phyloP scores from a whole-genome alignment of 2,888 invertebrate genomes.

The Phyto melanocephala region DNA sequence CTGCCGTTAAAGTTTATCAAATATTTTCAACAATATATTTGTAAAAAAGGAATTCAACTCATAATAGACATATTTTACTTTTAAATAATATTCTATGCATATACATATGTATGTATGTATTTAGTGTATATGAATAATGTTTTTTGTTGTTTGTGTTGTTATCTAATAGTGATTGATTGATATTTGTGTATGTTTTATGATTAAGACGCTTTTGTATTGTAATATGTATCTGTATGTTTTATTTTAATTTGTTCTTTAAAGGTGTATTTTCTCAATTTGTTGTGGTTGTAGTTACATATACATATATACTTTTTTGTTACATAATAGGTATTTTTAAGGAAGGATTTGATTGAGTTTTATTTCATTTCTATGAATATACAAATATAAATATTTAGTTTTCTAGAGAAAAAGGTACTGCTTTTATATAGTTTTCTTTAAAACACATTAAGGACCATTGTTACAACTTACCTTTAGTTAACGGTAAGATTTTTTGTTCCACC shows the following conservation, averaged over 20 bases:
- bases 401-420: slow-evolving; percentile 60
- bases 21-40: too few relatives aligned
- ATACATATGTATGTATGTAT: too few relatives aligned
- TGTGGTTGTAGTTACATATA: neutral
- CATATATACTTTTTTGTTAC: neutral
- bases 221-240: slow-evolving; percentile 1
- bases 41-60: too few relatives aligned
- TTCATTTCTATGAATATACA: neutral
- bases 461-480: too few relatives aligned
- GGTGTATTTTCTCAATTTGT: too few relatives aligned
- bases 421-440: slow-evolving; percentile 39
- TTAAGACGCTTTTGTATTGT: slow-evolving; percentile 19
- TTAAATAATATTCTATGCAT: too few relatives aligned
- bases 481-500: too few relatives aligned
- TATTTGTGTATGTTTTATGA: neutral
- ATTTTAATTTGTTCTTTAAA: neutral
- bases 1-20: too few relatives aligned
- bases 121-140: too few relatives aligned
- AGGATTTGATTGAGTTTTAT: slow-evolving; percentile 52
- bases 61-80: too few relatives aligned
- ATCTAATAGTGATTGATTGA: neutral
- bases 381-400: slow-evolving; percentile 41
- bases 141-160: neutral
- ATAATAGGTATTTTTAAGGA: slow-evolving; percentile 54
- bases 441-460: too few relatives aligned